Evolutionary conservation across 2,888 invertebrate species (phyloP), one percentile per base, ranked within the genome.

Genomic region (Platycheirus rosarum): DNA sequence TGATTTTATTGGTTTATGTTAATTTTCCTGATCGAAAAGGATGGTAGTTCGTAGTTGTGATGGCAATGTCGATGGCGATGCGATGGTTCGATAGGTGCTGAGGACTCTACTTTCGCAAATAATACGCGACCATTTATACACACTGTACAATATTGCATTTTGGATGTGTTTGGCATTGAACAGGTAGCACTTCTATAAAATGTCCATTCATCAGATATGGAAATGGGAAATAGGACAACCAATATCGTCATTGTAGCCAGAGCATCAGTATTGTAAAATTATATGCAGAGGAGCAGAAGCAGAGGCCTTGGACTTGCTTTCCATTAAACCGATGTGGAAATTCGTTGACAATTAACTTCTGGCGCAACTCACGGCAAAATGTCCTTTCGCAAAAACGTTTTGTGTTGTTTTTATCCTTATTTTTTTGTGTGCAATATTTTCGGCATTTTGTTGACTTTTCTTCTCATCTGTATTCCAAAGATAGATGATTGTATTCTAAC

Each of bases 1-100:
- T 79, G 79, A 79, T 79, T 74, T 79, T 79, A 79, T 79, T 79
- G 79, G 74, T 69, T 79, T 79, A 79, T 79, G 79, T 79, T 74
- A 79, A 79, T 79, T 79, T 69, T 40, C 44, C 29, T 65, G 63
- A 57, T 63, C 74, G 63, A 69, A 69, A 63, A 49, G 44, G 32
- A n/a, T 35, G 26, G 44, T 1, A 7, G 26, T 8, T 4, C 5
- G 9, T 13, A 13, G 29, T 1, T 26, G 40, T 8, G 8, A 8
- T 32, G 8, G 14, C 20, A 20, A 35, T 32, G 16, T 23, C 35
- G 63, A 63, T 70, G 35, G 48, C 57, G 35, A 26, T 18, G 44
- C 48, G 18, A 29, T 20, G 40, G 14, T 55, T 63, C 48, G 26
- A 26, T 71, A 63, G 71, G 63, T 65, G 65, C 49, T 42, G 70